Evolutionary conservation across 2,113 vertebrate genomes (phyloP).

Genomic region (Tachycineta bicolor): DNA sequence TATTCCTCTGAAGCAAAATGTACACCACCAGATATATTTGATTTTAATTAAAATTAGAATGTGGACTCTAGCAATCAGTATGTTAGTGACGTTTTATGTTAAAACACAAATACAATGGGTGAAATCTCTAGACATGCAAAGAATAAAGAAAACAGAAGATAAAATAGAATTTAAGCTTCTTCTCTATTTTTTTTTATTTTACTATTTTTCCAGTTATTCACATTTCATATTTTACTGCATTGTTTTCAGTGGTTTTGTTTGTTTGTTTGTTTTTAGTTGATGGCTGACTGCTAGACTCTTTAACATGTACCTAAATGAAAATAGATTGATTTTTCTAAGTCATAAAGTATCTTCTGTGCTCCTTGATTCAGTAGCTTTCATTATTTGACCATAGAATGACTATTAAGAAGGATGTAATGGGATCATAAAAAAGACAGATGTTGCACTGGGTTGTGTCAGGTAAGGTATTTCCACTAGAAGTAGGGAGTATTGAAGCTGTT

Average conservation of each 20-base stretch:
- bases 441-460: background rate
- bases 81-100: background rate
- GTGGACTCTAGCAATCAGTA: background rate
- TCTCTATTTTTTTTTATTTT: background rate
- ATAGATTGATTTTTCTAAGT: background rate
- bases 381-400: background rate
- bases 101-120: background rate
- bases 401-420: background rate
- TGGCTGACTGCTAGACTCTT: background rate
- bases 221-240: background rate
- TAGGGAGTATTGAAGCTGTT: background rate
- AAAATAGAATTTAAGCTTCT: background rate
- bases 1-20: constrained; percentile 2
- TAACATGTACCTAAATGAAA: background rate
- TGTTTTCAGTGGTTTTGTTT: background rate
- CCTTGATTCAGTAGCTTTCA: constrained; percentile 25
- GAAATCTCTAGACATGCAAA: background rate
- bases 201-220: background rate
- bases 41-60: constrained; percentile 15
- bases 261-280: background rate
- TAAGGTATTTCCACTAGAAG: background rate
- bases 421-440: background rate
- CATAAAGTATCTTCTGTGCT: background rate
- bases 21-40: background rate
- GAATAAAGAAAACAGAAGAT: background rate